Evolutionary conservation across 2,888 invertebrate genomes (phyloP).

Genomic region (Lepidocyrtinus sp.): DNA sequence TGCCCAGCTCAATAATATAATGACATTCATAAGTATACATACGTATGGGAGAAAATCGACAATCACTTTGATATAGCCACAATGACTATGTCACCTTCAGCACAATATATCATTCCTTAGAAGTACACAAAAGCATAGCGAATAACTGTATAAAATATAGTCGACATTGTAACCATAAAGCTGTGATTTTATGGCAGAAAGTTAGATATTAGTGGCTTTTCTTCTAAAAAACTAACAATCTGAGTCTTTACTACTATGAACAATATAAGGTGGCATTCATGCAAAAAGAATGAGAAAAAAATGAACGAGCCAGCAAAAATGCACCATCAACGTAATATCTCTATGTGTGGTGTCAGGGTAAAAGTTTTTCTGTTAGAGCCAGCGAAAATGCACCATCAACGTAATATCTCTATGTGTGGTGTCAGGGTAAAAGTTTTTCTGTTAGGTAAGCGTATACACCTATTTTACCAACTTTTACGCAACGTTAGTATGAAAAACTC

Average conservation of each 20-base stretch:
- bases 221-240: neutral
- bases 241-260: neutral
- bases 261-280: neutral
- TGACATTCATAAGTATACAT: neutral
- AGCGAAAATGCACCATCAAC: neutral
- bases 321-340: neutral
- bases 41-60: neutral
- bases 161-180: constrained; percentile 50
- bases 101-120: constrained; percentile 28
- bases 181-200: constrained; percentile 59
- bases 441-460: no score
- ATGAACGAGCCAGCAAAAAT: neutral
- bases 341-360: neutral
- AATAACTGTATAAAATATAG: neutral
- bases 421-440: neutral
- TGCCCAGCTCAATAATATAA: neutral
- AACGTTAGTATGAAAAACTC: neutral
- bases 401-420: neutral
- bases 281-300: neutral
- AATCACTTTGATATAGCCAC: constrained; percentile 47
- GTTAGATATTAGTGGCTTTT: constrained; percentile 42
- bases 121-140: constrained; percentile 37
- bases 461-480: no score
- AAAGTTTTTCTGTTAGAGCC: neutral
- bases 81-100: constrained; percentile 48